phyloP scores from a whole-genome alignment of 1,140 invertebrate species.

The Pogonus chalceus region DNA sequence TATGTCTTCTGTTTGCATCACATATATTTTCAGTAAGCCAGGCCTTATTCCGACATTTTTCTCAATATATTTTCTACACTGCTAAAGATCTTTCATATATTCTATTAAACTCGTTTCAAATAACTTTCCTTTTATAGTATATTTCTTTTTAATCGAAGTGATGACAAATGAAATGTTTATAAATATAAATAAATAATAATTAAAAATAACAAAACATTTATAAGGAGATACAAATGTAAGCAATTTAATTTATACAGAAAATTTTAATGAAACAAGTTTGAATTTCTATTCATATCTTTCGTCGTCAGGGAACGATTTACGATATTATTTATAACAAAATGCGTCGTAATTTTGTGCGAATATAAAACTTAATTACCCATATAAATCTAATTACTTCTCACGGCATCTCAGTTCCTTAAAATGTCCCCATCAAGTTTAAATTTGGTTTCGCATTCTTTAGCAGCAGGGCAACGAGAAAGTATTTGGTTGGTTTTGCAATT shows the following conservation, averaged over 20 bases:
- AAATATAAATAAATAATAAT: too few relatives aligned
- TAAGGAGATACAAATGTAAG: too few relatives aligned
- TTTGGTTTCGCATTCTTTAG: constrained; percentile 2
- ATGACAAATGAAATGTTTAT: too few relatives aligned
- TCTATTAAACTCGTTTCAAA: constrained; percentile 30
- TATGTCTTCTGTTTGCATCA: constrained; percentile 25
- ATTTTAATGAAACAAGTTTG: too few relatives aligned
- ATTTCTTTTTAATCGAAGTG: too few relatives aligned
- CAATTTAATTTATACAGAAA: too few relatives aligned
- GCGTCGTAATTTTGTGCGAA: not conserved
- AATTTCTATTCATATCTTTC: too few relatives aligned
- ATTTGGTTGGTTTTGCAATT: too few relatives aligned
- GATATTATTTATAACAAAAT: not conserved
- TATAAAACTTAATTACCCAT: constrained; percentile 7
- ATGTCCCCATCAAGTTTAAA: constrained; percentile 3
- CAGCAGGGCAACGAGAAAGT: too few relatives aligned
- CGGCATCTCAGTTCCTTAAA: not conserved
- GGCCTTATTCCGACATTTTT: constrained; percentile 32
- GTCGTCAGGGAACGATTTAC: too few relatives aligned
- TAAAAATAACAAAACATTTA: too few relatives aligned
- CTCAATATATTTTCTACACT: constrained; percentile 28
- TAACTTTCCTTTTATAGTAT: too few relatives aligned
- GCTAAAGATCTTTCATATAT: constrained; percentile 30
- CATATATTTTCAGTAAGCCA: constrained; percentile 30
- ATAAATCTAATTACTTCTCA: constrained; percentile 6